Evolutionary conservation across 2,888 invertebrate species (phyloP).

Genomic region (Clostera curtula): DNA sequence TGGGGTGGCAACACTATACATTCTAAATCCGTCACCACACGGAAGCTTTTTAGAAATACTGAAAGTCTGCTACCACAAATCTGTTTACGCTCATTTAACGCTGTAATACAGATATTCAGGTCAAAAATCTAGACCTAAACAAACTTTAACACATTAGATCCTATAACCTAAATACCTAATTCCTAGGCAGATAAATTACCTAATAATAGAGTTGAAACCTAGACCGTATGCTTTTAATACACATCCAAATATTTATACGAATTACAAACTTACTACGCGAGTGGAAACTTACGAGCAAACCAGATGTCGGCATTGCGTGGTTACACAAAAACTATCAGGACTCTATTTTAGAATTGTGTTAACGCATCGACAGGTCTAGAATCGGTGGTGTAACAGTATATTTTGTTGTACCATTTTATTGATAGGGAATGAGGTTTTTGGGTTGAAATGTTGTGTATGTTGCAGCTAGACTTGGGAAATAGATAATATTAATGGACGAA

Average conservation of each 20-base stretch:
- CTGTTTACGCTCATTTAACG: too few relatives aligned
- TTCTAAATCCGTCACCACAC: too few relatives aligned
- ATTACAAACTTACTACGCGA: conserved; percentile 9
- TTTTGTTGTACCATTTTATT: conserved; percentile 12
- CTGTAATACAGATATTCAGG: too few relatives aligned
- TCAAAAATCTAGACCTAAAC: too few relatives aligned
- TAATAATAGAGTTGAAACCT: conserved; percentile 1
- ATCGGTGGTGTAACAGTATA: conserved; percentile 11
- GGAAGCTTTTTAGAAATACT: too few relatives aligned
- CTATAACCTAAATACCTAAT: neutral
- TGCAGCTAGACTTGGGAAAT: conserved; percentile 25
- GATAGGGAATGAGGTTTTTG: conserved; percentile 40
- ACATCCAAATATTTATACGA: conserved; percentile 8
- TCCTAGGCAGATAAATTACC: neutral
- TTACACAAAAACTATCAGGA: conserved; percentile 5
- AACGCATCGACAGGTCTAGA: conserved; percentile 2
- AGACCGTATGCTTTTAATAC: conserved; percentile 8
- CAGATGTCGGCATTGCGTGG: conserved; percentile 10
- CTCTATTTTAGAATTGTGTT: neutral
- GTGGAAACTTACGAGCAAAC: conserved; percentile 9
- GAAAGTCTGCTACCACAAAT: too few relatives aligned
- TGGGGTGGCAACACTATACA: too few relatives aligned
- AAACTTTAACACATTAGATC: neutral
- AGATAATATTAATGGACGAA: neutral
- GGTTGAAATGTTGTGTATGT: conserved; percentile 36